Base-by-base conservation (phyloP, 2,797 vertebrate species). In the Cyclura pinguis region DNA sequence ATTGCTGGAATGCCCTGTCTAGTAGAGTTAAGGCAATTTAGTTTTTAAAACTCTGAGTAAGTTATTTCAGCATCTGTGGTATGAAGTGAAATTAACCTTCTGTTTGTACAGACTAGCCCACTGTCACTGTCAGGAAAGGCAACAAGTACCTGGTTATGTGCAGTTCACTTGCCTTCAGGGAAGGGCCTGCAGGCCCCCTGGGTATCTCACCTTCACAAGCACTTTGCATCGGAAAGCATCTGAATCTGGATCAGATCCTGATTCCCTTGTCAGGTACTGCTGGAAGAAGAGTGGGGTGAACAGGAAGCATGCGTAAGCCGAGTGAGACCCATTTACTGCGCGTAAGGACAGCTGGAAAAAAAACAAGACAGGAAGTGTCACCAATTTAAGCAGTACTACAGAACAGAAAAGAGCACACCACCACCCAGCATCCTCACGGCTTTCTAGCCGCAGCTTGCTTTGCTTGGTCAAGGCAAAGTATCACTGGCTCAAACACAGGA, bases 241-340 rank as follows among this genome's bases (percentile, higher is more conserved):
- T 20, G 7, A 0, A 90, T 93, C 13, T 55, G 95, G 91, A 95
- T 27, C 52, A 16, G 38, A 1, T 78, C n/a, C 38, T 0, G 50
- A 1, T 80, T 38, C 52, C 1, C 88, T 91, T 2, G 91, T 50
- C 72, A 97, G 97, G 91, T 98, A 99, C 59, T 96, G 98, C 96
- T 97, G 97, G 96, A 99, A 99, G 97, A 99, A 99, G 82, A 99
- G 98, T 0, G 98, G 98, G 7, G 98, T 96, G 55, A 99, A 98
- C 92, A 98, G 98, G 97, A 99, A 99, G 90, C 98, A 98, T 91
- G 98, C 98, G 50, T 99, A 99, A 67, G 98, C 99, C 0, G 99
- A 99, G 62, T 98, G 98, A 38, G 98, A 99, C 1, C 98, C 98
- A 96, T 98, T 99, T 78, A 99, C 98, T 0, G 98, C 97, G 73